These are phyloP conservation scores for Eurystomus glaucurus DNA, from an alignment of 2,797 vertebrate species.

Conservation along the genomic window DNA sequence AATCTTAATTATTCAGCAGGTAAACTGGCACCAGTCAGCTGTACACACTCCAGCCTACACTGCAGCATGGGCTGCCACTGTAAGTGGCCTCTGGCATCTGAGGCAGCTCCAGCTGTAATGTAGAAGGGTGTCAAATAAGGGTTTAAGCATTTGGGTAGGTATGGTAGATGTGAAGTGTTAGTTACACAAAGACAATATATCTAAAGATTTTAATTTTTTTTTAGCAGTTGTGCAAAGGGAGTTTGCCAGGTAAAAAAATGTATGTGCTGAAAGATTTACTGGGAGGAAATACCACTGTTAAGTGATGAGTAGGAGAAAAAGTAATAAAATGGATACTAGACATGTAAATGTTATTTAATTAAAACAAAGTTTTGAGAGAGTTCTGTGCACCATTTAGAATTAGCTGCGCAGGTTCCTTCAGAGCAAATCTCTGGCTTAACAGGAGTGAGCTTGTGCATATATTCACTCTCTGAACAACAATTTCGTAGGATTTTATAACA, in stretches of 20 bases:
- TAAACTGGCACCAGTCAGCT: background rate
- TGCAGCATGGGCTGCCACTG: background rate
- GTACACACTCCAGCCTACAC: fast-evolving
- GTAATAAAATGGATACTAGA: background rate
- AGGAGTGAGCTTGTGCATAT: background rate
- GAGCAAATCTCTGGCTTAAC: background rate
- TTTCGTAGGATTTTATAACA: background rate
- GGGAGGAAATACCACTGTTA: fast-evolving
- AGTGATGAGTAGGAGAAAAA: background rate
- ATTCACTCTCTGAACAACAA: background rate
- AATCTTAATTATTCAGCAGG: background rate
- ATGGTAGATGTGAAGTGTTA: background rate
- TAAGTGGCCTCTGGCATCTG: fast-evolving
- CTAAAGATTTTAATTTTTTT: background rate
- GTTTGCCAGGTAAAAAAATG: background rate
- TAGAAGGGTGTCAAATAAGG: background rate
- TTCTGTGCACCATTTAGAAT: background rate
- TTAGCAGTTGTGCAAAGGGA: background rate
- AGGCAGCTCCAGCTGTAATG: background rate
- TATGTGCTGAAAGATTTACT: background rate
- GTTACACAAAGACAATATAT: fast-evolving
- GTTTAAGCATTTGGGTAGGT: background rate
- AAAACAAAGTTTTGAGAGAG: background rate
- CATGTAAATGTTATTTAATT: background rate
- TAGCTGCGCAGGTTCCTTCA: background rate